Percentiles rank a stretch among this genome's conserved stretches.
phyloP scores from a whole-genome alignment of 2,797 vertebrate genomes.

The Rhinophrynus dorsalis region DNA sequence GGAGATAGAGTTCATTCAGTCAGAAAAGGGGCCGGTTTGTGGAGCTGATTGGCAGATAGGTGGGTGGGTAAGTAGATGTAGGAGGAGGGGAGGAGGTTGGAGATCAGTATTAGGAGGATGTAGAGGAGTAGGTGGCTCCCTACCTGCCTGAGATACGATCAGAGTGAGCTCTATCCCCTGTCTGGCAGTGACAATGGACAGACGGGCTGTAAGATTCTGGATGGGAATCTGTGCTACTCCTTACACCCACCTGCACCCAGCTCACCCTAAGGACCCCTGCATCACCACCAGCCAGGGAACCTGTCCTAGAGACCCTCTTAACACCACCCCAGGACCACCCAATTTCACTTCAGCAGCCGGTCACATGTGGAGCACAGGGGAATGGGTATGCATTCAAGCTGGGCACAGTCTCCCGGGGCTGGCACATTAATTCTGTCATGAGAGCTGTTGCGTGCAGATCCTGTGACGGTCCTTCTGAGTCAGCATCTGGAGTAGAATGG shows the following conservation, averaged over 20 bases:
- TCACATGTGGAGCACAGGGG: constrained; percentile 15
- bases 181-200: neutral
- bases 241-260: neutral
- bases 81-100: constrained; percentile 53
- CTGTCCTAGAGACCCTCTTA: no score
- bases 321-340: no score
- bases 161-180: constrained; percentile 19
- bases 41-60: constrained; percentile 50
- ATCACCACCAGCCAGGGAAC: no score
- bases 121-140: neutral
- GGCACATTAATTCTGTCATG: no score
- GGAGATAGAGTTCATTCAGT: no score
- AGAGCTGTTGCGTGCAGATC: no score
- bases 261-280: constrained; percentile 5
- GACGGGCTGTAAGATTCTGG: constrained; percentile 18
- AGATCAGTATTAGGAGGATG: constrained; percentile 48
- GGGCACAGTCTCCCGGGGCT: neutral
- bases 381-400: neutral
- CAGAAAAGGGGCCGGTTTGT: neutral
- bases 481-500: no score
- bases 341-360: neutral
- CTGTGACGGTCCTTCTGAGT: no score
- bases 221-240: constrained; percentile 14
- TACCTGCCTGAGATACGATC: constrained; percentile 7
- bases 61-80: constrained; percentile 53